Evolutionary conservation across 2,797 vertebrate species (phyloP).

Genomic region (Pseudocheirus occidentalis): DNA sequence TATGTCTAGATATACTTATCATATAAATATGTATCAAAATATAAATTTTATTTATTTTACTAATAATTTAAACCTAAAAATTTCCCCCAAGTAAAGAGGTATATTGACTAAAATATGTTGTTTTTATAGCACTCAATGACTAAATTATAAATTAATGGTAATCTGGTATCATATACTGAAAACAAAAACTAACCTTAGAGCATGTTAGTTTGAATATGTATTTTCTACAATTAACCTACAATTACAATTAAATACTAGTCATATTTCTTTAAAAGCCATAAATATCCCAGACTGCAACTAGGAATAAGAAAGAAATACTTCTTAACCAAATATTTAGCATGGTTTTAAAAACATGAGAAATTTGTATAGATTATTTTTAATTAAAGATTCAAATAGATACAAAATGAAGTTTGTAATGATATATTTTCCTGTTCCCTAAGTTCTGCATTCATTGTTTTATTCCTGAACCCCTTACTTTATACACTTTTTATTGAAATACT

Average conservation of each 20-base stretch:
- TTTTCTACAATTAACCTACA: slow-evolving; percentile 46
- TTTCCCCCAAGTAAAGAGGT: slow-evolving; percentile 35
- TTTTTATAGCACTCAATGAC: slow-evolving; percentile 29
- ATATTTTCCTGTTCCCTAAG: slow-evolving; percentile 35
- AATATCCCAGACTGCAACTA: slow-evolving; percentile 23
- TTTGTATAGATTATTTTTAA: slow-evolving; percentile 39
- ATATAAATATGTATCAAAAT: slow-evolving; percentile 82
- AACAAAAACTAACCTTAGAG: not conserved
- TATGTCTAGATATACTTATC: slow-evolving; percentile 80
- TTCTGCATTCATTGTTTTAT: slow-evolving; percentile 24
- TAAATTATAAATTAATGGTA: slow-evolving; percentile 46
- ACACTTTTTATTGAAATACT: not conserved
- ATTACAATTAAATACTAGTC: not conserved
- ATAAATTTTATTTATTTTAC: slow-evolving; percentile 64
- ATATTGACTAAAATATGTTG: slow-evolving; percentile 12
- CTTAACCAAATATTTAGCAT: slow-evolving; percentile 39
- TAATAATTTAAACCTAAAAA: slow-evolving; percentile 50
- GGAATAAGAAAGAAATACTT: slow-evolving; percentile 43
- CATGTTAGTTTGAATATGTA: slow-evolving; percentile 30
- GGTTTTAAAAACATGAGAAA: slow-evolving; percentile 49
- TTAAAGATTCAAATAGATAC: slow-evolving; percentile 8
- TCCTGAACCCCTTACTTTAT: not conserved
- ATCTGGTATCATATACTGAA: not conserved
- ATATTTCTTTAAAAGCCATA: slow-evolving; percentile 40
- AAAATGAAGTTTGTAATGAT: slow-evolving; percentile 3